phyloP scores from a whole-genome alignment of 2,113 vertebrate species.

The Oreochromis tanganicae region DNA sequence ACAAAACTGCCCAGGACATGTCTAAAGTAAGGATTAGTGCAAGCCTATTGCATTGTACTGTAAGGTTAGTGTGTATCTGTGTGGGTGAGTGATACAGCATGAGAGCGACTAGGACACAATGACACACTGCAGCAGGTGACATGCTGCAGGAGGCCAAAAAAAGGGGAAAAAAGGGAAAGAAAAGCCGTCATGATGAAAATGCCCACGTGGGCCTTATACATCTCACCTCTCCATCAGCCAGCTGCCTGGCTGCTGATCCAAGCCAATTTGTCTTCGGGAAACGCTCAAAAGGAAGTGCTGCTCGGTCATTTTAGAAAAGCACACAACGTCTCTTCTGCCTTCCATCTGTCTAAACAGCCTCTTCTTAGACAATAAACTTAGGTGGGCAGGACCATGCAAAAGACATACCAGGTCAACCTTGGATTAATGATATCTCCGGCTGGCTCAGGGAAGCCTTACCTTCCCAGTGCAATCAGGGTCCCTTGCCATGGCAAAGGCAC shows the following conservation, averaged over 20 bases:
- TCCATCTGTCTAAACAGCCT: conserved; percentile 1
- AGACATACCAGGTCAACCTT: conserved; percentile 37
- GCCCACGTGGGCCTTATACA: conserved; percentile 21
- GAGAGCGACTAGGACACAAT: conserved; percentile 19
- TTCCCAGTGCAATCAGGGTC: conserved; percentile 36
- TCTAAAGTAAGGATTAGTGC: conserved; percentile 39
- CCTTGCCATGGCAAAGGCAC: conserved; percentile 26
- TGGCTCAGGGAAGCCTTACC: conserved; percentile 27
- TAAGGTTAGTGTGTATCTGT: background rate
- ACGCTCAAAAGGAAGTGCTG: conserved; percentile 42
- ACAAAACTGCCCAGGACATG: conserved; percentile 11
- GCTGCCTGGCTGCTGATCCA: conserved; percentile 54
- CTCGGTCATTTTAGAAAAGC: conserved; percentile 28
- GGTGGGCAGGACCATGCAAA: background rate
- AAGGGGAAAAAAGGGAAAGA: background rate
- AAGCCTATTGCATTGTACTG: background rate
- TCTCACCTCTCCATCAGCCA: conserved; percentile 55
- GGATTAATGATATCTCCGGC: conserved; percentile 53
- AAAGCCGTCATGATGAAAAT: conserved; percentile 47
- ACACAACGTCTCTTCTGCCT: conserved; percentile 1
- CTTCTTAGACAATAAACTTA: conserved; percentile 41
- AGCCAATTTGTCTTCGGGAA: conserved; percentile 54
- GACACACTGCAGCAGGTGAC: conserved; percentile 51
- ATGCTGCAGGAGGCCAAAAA: background rate
- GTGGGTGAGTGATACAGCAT: conserved; percentile 35